Conservation (phyloP, 2,888 invertebrate species). For the Thera obeliscata region DNA sequence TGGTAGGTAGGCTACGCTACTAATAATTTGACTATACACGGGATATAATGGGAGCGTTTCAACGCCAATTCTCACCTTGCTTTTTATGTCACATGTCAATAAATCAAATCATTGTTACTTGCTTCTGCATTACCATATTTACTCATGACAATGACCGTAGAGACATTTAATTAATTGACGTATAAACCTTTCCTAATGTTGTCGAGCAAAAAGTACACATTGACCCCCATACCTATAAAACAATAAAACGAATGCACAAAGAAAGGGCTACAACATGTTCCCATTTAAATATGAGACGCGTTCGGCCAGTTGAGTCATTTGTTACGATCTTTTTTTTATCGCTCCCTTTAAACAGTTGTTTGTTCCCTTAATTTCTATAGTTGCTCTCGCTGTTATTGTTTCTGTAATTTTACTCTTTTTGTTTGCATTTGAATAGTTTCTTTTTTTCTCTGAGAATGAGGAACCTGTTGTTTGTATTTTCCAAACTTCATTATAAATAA, state of each 20-base stretch:
- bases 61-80: constrained; percentile 74
- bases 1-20: no score
- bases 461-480: constrained; percentile 3
- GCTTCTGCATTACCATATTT: constrained; percentile 79
- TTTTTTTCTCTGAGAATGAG: constrained; percentile 12
- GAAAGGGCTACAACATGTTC: constrained; percentile 80
- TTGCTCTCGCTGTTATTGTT: constrained; percentile 36
- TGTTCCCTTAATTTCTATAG: constrained; percentile 47
- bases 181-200: constrained; percentile 78
- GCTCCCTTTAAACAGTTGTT: constrained; percentile 59
- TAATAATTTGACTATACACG: no score
- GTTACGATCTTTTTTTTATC: constrained; percentile 70
- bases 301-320: constrained; percentile 76
- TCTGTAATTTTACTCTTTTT: constrained; percentile 24
- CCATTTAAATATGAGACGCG: constrained; percentile 73
- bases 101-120: constrained; percentile 80
- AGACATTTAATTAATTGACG: constrained; percentile 84
- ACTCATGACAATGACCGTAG: constrained; percentile 80
- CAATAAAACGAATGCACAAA: constrained; percentile 73
- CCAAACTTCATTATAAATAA: background rate
- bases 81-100: constrained; percentile 67
- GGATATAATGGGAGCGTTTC: constrained; percentile 25
- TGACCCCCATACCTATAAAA: constrained; percentile 78
- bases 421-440: constrained; percentile 11
- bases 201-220: constrained; percentile 72